phyloP scores from a whole-genome alignment of 2,797 vertebrate species.

The Orestias chungarensis region DNA sequence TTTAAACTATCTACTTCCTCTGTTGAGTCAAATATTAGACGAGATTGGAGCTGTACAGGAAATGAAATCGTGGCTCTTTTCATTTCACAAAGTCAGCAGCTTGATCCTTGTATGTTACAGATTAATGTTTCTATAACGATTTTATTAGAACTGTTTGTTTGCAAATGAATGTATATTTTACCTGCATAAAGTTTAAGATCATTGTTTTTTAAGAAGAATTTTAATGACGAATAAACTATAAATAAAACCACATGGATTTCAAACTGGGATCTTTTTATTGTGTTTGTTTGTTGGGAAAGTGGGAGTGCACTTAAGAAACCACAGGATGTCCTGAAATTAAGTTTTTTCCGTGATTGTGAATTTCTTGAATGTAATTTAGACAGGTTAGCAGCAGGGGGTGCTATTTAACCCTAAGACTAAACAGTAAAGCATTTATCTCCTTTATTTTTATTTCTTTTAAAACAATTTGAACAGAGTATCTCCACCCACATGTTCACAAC shows the following conservation, averaged over 20 bases:
- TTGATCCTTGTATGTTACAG: constrained; percentile 12
- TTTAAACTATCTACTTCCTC: constrained; percentile 54
- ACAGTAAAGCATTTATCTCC: background rate
- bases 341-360: constrained; percentile 20
- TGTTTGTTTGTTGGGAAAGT: background rate
- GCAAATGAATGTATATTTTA: background rate
- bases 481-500: too few species aligned
- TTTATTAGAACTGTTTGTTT: constrained; percentile 5
- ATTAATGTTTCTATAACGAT: constrained; percentile 8
- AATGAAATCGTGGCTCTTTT: constrained; percentile 28
- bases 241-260: background rate
- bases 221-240: constrained; percentile 8
- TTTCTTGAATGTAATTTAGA: background rate
- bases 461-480: too few species aligned
- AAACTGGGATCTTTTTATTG: background rate
- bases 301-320: background rate
- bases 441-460: background rate
- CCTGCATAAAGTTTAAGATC: background rate
- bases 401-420: background rate
- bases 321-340: background rate
- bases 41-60: constrained; percentile 28
- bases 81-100: constrained; percentile 19
- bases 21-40: constrained; percentile 20
- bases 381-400: constrained; percentile 30
- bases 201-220: too few species aligned